Evolutionary conservation across 2,888 invertebrate genomes (phyloP), one percentile per base, ranked within the genome.

Genomic region (Hemistola chrysoprasaria): DNA sequence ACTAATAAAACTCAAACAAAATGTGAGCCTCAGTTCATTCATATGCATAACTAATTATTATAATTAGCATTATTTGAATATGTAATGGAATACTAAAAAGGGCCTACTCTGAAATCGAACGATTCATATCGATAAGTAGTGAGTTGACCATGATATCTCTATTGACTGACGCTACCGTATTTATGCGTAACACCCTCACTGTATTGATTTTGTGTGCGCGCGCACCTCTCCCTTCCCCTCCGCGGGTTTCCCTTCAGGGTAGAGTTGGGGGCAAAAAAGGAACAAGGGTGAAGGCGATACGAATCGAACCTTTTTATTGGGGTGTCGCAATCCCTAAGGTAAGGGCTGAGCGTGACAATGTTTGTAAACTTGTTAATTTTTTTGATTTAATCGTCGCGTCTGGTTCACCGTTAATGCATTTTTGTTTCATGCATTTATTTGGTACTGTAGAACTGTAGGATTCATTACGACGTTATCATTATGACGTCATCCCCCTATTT

Each of bases 151-250:
- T 79, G 81, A 80, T 83, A 80, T 72, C 82, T 69, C 85, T 77
- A 71, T 67, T 64, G 16, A 16, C 3, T 16, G 16, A 16, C 16
- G 61, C 68, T 66, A 60, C 66, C 67, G 68, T 78, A 80, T 86
- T 84, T 82, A 85, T 84, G 86, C 85, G 85, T 86, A 80, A 71
- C 83, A 71, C 55, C 50, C 39, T 38, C 71, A 71, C 68, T 73
- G 79, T 87, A 87, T 88, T 80, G 87, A 88, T 88, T 85, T 85
- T 83, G 65, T 72, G 50, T 86, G 87, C 86, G 87, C 87, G 87
- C 87, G 87, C 87, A 85, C 64, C 43, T 49, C 62, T 50, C 37
- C 33, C 50, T 23, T 39, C 41, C 55, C 68, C 62, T 56, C 56
- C 54, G 39, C 50, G 66, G 60, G 57, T 58, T 53, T 38, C 43